Evolutionary conservation across 2,797 vertebrate genomes (phyloP), one percentile per base, ranked within the genome.

Genomic region (Halcyon chelicuti): DNA sequence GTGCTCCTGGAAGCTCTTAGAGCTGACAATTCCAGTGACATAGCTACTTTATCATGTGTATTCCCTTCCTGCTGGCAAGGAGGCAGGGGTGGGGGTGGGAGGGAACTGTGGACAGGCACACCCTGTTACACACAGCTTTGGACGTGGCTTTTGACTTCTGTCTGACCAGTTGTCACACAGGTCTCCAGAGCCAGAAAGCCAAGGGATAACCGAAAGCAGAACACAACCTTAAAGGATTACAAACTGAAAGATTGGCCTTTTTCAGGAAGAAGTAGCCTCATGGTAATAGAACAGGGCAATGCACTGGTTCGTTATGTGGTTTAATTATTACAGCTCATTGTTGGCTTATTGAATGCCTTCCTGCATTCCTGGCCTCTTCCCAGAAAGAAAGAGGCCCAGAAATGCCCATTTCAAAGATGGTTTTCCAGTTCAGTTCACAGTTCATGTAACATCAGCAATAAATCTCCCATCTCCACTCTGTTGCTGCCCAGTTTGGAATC

Each of bases 391-490:
- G 67, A 89, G 73, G 71, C 74, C 77, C 86, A 70, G 75, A 95
- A 95, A 79, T 85, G 47, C 61, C 65, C 49, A 37, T 88, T 96
- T 94, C 65, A 74, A 54, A 74, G 91, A 57, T 39, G 78, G 23
- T 88, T 95, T 96, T 81, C 82, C 93, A 94, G 74, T 86, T 91
- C 86, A 74, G 60, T 40, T 93, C 90, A 57, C 80, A 46, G 67
- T 63, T 89, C 63, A 3, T 33, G 61, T 55, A 75, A 67, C 55
- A 79, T 55, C 93, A 93, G 86, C 88, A 90, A 80, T 55, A 78
- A 91, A 88, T 31, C 71, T 67, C 68, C 70, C 90, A 88, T 33
- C 71, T 67, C 68, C 70, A 51, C 73, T 70, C 79, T 61, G 57
- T 29, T 79, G 39, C 84, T 94, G 84, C 94, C 88, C 84, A 47